Base-by-base conservation (phyloP, 2,113 vertebrate genomes). In the Lagopus muta region DNA sequence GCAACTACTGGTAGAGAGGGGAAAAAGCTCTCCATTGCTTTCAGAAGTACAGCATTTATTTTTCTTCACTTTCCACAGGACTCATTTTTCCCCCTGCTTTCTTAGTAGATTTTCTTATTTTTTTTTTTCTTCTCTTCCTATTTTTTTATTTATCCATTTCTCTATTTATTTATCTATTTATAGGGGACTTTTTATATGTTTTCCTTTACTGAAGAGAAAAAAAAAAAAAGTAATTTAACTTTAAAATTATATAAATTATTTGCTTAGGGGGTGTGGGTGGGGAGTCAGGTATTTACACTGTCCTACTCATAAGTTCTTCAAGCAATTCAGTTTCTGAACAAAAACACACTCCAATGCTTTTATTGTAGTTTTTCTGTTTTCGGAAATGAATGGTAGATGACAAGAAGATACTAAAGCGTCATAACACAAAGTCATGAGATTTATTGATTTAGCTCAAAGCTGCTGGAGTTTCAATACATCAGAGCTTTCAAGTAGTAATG, bases 361-460 rank as follows among this genome's bases (percentile, higher is more conserved):
- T 92, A 93, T 85, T 62, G 67, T 36, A 74, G 30, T 85, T 95
- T 91, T 95, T 88, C 28, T 88, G 40, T 92, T 93, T 94, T 82
- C 13, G 25, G 71, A 96, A 96, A 93, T 90, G 47, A 38, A 90
- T 93, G 85, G 47, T 79, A 96, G 94, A 94, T 90, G 93, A 96
- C 87, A 95, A 91, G 92, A 95, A 92, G 74, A 85, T 84, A 77
- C 78, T 97, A 95, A 97, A 73, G 71, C 54, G 76, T 96, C 67
- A 66, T 97, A 96, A 90, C 70, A 95, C 61, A 96, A 94, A 95
- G 27, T 97, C 42, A 36, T 92, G 88, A 97, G 73, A 96, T 97
- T 92, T 98, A 97, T 97, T 94, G 96, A 98, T 97, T 94, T 67
- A 93, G 15, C 86, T 97, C 86, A 97, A 94, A 97, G 94, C 91